These are phyloP conservation scores for Enteromius unitaeniatus DNA, from an alignment of 2,797 vertebrate species.

Conservation along the genomic window DNA sequence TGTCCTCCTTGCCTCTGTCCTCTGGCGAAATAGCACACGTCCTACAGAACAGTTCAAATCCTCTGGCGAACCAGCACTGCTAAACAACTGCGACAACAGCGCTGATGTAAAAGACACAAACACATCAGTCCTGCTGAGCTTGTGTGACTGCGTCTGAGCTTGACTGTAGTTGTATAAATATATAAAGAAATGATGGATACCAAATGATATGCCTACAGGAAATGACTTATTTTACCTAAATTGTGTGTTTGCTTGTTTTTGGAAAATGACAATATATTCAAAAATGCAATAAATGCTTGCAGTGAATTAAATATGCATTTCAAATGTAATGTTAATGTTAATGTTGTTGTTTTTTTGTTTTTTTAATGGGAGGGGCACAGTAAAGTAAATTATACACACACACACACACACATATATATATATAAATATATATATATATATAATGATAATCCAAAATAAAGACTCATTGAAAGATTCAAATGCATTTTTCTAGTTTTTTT, in stretches of 20 bases:
- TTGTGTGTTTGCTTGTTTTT: neutral
- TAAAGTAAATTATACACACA: neutral
- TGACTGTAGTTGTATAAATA: neutral
- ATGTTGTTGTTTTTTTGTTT: neutral
- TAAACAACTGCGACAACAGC: conserved; percentile 17
- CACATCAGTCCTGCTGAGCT: conserved; percentile 4
- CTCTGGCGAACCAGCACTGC: neutral
- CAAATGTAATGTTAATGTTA: neutral
- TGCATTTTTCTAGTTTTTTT: too few species aligned
- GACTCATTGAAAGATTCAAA: too few species aligned
- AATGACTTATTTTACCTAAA: neutral
- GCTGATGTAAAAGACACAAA: conserved; percentile 17
- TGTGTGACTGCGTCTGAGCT: neutral
- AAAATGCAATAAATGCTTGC: neutral
- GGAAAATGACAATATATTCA: neutral
- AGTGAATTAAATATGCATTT: neutral
- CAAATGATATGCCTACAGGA: neutral
- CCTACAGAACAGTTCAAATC: conserved; percentile 27
- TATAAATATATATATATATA: neutral
- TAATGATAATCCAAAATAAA: too few species aligned
- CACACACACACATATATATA: too few species aligned
- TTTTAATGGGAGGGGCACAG: too few species aligned
- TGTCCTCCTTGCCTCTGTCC: conserved; percentile 47
- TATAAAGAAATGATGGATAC: neutral
- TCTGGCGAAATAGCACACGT: conserved; percentile 37